Percentiles rank a stretch among this genome's conserved stretches.
Conservation (phyloP, 2,113 vertebrate species). For the Thymallus thymallus region DNA sequence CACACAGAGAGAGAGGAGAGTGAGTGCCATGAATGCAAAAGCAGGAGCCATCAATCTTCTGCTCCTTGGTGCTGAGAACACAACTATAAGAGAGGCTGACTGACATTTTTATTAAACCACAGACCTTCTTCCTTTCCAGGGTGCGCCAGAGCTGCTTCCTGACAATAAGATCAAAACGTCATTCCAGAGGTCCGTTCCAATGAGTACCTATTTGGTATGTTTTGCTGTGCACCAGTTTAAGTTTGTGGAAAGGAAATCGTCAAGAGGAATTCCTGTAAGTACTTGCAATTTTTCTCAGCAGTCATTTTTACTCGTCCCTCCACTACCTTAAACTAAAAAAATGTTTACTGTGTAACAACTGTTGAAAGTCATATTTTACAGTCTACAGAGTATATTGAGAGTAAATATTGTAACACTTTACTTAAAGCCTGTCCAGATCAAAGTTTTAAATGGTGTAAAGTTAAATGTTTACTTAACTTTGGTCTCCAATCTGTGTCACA, state of each 20-base stretch:
- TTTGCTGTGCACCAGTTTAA: constrained; percentile 90
- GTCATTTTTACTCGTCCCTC: too few relatives aligned
- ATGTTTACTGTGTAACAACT: too few relatives aligned
- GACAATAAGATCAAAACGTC: constrained; percentile 68
- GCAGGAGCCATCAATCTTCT: not conserved
- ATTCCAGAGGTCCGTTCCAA: constrained; percentile 83
- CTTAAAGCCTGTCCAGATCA: too few relatives aligned
- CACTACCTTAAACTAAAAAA: too few relatives aligned
- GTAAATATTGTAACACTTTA: too few relatives aligned
- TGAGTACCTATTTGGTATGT: constrained; percentile 97
- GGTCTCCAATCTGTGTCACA: too few relatives aligned
- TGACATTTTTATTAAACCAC: not conserved
- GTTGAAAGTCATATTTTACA: too few relatives aligned
- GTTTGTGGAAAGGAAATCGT: constrained; percentile 53
- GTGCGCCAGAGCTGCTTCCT: not conserved
- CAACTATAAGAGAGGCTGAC: not conserved
- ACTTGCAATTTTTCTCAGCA: too few relatives aligned
- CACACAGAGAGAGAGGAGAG: not conserved
- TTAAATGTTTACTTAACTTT: too few relatives aligned
- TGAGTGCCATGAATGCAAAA: constrained; percentile 1
- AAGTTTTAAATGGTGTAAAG: too few relatives aligned
- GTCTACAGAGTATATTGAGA: too few relatives aligned
- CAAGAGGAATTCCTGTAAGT: constrained; percentile 72
- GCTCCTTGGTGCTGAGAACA: not conserved
- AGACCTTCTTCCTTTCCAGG: constrained; percentile 57